These are phyloP conservation scores for Hiodon tergisus DNA, from an alignment of 2,113 vertebrate genomes.

Conservation along the genomic window DNA sequence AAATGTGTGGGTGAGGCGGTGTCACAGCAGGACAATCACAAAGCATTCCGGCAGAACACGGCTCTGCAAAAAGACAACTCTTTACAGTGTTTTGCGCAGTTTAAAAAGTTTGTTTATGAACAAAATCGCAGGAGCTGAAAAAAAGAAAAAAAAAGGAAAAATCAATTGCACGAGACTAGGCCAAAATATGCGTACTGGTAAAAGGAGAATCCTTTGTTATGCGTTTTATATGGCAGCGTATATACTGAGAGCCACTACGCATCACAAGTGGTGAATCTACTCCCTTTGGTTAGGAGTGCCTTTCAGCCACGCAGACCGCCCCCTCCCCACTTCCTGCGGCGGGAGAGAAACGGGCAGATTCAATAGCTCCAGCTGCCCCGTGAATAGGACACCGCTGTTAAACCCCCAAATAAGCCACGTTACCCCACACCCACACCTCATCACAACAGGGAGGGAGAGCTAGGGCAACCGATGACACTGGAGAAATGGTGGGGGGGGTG, in stretches of 20 bases:
- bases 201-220: no score
- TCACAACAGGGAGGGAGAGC: neutral
- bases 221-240: no score
- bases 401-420: slow-evolving; percentile 57
- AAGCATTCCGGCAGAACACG: no score
- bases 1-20: no score
- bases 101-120: neutral
- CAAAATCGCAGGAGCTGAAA: slow-evolving; percentile 5
- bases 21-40: no score
- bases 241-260: no score
- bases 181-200: neutral
- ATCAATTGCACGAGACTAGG: neutral
- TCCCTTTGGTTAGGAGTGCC: slow-evolving; percentile 62
- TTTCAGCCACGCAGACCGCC: slow-evolving; percentile 44
- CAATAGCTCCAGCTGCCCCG: slow-evolving; percentile 75
- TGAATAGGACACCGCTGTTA: slow-evolving; percentile 64
- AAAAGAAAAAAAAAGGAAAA: slow-evolving; percentile 9
- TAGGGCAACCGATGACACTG: slow-evolving; percentile 22
- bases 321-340: slow-evolving; percentile 58
- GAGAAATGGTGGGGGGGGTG: neutral
- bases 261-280: slow-evolving; percentile 37
- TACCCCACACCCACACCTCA: slow-evolving; percentile 45
- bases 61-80: no score
- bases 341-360: slow-evolving; percentile 64
- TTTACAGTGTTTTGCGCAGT: neutral